Percentiles rank a stretch among this genome's conserved stretches.
Conservation (phyloP, 2,888 invertebrate genomes). For the Galerucella calmariensis region DNA sequence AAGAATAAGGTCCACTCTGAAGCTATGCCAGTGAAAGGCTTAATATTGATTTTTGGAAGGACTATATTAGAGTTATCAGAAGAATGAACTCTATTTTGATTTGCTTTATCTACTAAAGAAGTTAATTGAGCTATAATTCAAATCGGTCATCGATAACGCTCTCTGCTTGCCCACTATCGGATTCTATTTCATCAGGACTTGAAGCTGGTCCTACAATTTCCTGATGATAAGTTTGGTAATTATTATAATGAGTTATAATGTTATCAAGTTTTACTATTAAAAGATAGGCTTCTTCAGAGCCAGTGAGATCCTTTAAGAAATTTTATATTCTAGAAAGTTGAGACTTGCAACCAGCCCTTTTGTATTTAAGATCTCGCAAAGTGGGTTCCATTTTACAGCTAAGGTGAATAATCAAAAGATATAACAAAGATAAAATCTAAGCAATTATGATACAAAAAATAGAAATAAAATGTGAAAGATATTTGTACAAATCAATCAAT, state of each 20-base stretch:
- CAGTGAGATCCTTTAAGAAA: background rate
- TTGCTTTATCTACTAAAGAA: constrained; percentile 9
- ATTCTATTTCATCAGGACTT: constrained; percentile 1
- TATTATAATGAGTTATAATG: constrained; percentile 5
- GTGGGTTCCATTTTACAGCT: constrained; percentile 2
- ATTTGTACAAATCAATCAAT: background rate
- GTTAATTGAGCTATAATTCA: constrained; percentile 11
- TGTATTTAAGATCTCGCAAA: constrained; percentile 2
- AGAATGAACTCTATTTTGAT: constrained; percentile 1
- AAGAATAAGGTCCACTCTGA: constrained; percentile 4
- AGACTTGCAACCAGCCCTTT: background rate
- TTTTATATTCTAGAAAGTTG: constrained; percentile 11
- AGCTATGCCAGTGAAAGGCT: background rate
- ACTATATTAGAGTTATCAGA: constrained; percentile 3
- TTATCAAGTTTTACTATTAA: constrained; percentile 11
- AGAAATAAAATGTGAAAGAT: background rate
- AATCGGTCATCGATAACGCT: background rate
- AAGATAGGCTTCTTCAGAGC: constrained; percentile 6
- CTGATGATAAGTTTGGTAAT: background rate
- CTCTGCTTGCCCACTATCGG: background rate
- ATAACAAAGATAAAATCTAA: background rate
- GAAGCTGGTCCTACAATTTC: constrained; percentile 6
- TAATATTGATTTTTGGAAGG: constrained; percentile 15
- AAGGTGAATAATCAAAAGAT: constrained; percentile 4
- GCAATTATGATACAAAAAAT: background rate